Conservation (phyloP, 2,113 vertebrate genomes). For the Otis tarda region DNA sequence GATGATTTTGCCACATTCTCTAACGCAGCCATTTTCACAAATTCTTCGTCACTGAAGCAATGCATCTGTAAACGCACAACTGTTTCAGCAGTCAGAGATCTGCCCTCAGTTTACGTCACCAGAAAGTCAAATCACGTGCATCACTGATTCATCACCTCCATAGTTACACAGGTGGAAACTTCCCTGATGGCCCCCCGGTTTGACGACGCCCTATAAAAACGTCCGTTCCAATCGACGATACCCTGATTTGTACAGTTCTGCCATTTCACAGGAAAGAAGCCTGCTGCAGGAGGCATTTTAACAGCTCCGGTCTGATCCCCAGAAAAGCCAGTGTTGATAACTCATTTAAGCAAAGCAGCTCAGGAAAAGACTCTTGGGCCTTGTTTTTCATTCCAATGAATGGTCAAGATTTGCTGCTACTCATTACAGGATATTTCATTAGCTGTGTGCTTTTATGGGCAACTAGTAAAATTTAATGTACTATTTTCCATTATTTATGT, state of each 20-base stretch:
- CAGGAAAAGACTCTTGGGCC: conserved; percentile 27
- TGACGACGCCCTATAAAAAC: conserved; percentile 9
- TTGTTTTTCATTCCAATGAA: conserved; percentile 41
- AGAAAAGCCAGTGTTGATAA: conserved; percentile 12
- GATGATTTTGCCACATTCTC: neutral
- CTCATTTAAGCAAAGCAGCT: conserved; percentile 2
- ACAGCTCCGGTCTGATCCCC: neutral
- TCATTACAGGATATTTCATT: conserved; percentile 54
- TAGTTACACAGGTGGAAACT: neutral
- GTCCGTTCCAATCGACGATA: neutral
- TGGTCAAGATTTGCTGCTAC: conserved; percentile 41
- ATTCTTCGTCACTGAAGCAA: neutral
- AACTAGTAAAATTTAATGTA: conserved; percentile 48
- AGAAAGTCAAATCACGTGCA: neutral
- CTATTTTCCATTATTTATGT: conserved; percentile 30
- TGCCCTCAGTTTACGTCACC: neutral
- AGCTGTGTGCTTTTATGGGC: conserved; percentile 37
- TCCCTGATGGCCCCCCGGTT: neutral
- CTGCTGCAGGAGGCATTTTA: neutral
- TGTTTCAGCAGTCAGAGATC: neutral
- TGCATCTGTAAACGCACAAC: neutral
- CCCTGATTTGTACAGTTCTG: neutral
- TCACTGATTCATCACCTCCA: neutral
- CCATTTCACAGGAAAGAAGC: neutral
- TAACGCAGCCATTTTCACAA: neutral